These are phyloP conservation scores for Drosophila saltans DNA, from an alignment of 1,140 invertebrate genomes.

Conservation along the genomic window DNA sequence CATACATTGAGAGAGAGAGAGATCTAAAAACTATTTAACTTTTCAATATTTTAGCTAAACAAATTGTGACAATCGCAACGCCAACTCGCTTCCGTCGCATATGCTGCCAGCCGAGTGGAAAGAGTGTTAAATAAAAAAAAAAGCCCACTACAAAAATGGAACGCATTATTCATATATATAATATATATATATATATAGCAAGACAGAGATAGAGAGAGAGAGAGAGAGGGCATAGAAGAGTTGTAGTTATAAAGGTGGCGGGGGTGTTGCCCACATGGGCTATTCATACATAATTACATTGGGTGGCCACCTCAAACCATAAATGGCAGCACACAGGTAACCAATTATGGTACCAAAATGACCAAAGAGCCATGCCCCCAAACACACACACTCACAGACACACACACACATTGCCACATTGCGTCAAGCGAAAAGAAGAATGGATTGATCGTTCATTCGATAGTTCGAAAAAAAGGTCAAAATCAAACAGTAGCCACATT, in stretches of 20 bases:
- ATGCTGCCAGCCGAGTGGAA: slow-evolving; percentile 11
- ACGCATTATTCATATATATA: slow-evolving; percentile 50
- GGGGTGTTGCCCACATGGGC: slow-evolving; percentile 54
- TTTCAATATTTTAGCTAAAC: slow-evolving; percentile 65
- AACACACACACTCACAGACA: not conserved
- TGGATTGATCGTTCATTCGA: not conserved
- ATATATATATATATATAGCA: not conserved
- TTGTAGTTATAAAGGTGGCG: slow-evolving; percentile 3
- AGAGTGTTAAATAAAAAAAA: slow-evolving; percentile 7
- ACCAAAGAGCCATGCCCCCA: slow-evolving; percentile 1
- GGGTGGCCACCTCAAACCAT: slow-evolving; percentile 37
- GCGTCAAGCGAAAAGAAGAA: not conserved
- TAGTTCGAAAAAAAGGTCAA: not conserved
- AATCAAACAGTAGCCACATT: slow-evolving; percentile 70
- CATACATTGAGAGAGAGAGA: not conserved
- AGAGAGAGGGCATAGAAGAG: slow-evolving; percentile 16
- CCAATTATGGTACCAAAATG: slow-evolving; percentile 39
- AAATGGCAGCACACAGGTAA: slow-evolving; percentile 49
- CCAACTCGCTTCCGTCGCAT: slow-evolving; percentile 65
- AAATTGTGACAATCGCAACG: slow-evolving; percentile 66
- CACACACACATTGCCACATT: too few relatives aligned
- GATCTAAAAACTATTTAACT: slow-evolving; percentile 52
- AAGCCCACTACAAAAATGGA: slow-evolving; percentile 50
- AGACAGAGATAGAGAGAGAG: slow-evolving; percentile 18
- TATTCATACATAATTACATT: slow-evolving; percentile 53